Conservation (phyloP, 1,140 invertebrate genomes). For the Drosophila albomicans region DNA sequence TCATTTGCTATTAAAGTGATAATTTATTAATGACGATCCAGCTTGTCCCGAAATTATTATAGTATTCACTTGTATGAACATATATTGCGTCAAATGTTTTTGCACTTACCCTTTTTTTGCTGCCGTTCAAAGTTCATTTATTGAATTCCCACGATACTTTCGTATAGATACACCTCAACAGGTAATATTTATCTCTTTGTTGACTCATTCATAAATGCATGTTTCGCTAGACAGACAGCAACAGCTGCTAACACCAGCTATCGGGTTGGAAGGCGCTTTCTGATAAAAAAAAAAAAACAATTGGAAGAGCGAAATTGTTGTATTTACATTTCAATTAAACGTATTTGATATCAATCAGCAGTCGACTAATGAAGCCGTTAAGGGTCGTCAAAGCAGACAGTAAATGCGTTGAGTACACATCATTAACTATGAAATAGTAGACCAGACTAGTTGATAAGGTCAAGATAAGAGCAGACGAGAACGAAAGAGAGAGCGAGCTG, state of each 20-base stretch:
- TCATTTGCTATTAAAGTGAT: not conserved
- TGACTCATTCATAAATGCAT: slow-evolving; percentile 12
- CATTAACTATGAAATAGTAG: slow-evolving; percentile 16
- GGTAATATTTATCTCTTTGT: slow-evolving; percentile 5
- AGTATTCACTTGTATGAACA: no score
- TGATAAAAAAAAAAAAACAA: slow-evolving; percentile 34
- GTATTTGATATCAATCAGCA: slow-evolving; percentile 35
- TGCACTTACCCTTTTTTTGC: no score
- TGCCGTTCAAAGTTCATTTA: no score
- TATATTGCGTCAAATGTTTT: no score
- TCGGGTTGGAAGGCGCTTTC: not conserved
- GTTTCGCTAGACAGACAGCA: slow-evolving; percentile 15
- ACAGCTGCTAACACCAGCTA: slow-evolving; percentile 21
- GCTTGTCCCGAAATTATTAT: no score
- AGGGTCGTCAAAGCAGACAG: slow-evolving; percentile 11
- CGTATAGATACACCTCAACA: not conserved
- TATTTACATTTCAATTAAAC: slow-evolving; percentile 22
- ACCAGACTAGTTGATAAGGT: slow-evolving; percentile 35
- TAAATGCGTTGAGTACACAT: slow-evolving; percentile 25
- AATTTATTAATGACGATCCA: slow-evolving; percentile 1
- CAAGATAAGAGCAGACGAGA: slow-evolving; percentile 23
- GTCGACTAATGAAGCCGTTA: slow-evolving; percentile 19
- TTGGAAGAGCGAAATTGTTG: slow-evolving; percentile 2
- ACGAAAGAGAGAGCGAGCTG: not conserved
- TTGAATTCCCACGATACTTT: not conserved